Evolutionary conservation across 37 sponge, comb jelly and placozoan genomes (phyloP).

Genomic region (Bolinopsis microptera): DNA sequence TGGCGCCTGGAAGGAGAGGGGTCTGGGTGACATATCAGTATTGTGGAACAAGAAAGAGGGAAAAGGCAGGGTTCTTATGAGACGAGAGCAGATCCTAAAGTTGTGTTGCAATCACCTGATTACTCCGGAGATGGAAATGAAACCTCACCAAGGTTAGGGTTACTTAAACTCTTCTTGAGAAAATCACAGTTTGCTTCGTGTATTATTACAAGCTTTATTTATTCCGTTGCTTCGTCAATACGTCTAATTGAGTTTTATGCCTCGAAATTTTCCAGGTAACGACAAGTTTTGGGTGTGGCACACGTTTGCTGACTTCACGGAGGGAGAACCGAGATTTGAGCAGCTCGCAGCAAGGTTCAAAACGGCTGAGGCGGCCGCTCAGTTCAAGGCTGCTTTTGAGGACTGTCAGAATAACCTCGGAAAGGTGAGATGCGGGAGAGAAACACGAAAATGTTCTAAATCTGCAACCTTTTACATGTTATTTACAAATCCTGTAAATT

Average conservation of each 20-base stretch:
- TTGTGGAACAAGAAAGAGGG: conserved; percentile 70
- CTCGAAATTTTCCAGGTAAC: no score
- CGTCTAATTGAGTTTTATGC: no score
- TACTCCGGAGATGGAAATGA: conserved; percentile 76
- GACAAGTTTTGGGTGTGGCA: conserved; percentile 85
- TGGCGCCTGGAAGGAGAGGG: conserved; percentile 93
- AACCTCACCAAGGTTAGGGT: conserved; percentile 58
- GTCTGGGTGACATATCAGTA: conserved; percentile 92
- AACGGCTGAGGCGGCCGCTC: conserved; percentile 72
- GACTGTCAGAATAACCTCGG: conserved; percentile 56
- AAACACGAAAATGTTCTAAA: no score
- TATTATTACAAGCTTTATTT: no score
- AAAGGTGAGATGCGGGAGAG: conserved; percentile 50
- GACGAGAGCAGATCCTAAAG: conserved; percentile 90
- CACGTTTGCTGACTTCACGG: conserved; percentile 82
- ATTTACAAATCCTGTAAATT: no score
- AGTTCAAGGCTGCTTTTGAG: conserved; percentile 80
- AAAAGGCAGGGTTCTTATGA: conserved; percentile 79
- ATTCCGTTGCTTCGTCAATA: no score
- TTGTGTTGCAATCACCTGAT: conserved; percentile 93
- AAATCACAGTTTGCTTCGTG: no score
- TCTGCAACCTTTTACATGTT: no score
- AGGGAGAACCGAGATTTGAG: conserved; percentile 73
- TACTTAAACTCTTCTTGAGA: not conserved
- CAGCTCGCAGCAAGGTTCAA: conserved; percentile 83